Evolutionary conservation across 2,888 invertebrate genomes (phyloP).

Genomic region (Cataglyphis altisquamis): DNA sequence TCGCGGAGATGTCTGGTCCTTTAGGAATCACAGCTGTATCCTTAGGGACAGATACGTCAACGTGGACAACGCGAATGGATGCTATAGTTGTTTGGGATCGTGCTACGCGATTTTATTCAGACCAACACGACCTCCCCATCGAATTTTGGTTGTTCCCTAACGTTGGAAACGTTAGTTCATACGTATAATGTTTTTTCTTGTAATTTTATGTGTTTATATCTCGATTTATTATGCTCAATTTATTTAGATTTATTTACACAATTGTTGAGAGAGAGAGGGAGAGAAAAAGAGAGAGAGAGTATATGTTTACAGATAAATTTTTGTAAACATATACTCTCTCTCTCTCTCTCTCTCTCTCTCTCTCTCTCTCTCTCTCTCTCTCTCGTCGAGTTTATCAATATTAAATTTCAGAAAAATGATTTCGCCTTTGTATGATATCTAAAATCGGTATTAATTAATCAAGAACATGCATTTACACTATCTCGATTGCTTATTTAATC

Average conservation of each 20-base stretch:
- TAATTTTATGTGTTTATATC: neutral
- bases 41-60: conserved; percentile 86
- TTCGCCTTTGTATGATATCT: no score
- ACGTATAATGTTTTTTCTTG: neutral
- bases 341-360: no score
- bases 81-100: conserved; percentile 66
- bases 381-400: no score
- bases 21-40: conserved; percentile 77
- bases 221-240: neutral
- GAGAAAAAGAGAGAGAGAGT: neutral
- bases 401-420: no score
- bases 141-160: conserved; percentile 6
- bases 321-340: no score
- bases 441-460: neutral
- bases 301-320: neutral
- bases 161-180: neutral
- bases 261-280: no score
- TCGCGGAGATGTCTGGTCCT: conserved; percentile 69
- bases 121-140: neutral
- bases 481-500: neutral
- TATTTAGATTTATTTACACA: neutral
- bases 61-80: conserved; percentile 79
- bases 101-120: conserved; percentile 31
- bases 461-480: neutral
- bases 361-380: no score